phyloP scores from a whole-genome alignment of 2,888 invertebrate species.

The Pteria penguin region DNA sequence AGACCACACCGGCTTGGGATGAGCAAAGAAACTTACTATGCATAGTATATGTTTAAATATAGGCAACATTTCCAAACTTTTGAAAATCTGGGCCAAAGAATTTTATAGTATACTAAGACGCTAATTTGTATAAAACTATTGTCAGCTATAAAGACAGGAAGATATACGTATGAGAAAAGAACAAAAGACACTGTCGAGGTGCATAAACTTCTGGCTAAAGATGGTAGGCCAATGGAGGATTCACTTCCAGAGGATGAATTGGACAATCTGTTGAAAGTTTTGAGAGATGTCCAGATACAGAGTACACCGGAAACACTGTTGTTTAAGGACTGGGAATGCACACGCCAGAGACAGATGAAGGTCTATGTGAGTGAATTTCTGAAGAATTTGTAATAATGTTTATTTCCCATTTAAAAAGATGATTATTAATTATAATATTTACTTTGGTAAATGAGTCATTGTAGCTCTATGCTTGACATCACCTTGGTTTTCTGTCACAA shows the following conservation, averaged over 20 bases:
- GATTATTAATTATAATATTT: too few species aligned
- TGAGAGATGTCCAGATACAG: background rate
- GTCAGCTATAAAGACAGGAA: conserved; percentile 73
- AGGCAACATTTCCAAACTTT: background rate
- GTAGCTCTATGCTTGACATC: too few species aligned
- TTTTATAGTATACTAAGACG: too few species aligned
- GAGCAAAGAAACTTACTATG: too few species aligned
- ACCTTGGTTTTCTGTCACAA: too few species aligned
- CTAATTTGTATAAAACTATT: conserved; percentile 5
- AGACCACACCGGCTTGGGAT: too few species aligned
- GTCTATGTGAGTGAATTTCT: conserved; percentile 28
- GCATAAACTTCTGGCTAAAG: conserved; percentile 49
- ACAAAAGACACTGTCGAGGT: conserved; percentile 69
- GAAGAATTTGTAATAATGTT: too few species aligned
- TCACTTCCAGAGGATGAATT: conserved; percentile 14
- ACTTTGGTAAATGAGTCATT: too few species aligned
- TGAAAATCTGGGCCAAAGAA: background rate
- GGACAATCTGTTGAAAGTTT: background rate
- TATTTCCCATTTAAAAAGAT: too few species aligned
- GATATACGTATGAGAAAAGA: conserved; percentile 73
- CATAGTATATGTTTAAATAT: background rate
- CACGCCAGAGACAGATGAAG: conserved; percentile 1
- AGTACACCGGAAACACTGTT: background rate
- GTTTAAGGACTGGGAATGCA: background rate
- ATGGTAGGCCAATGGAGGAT: background rate